Percentiles rank a stretch among this genome's conserved stretches.
Conservation (phyloP, 2,888 invertebrate genomes). For the Tanytarsus gracilentus region DNA sequence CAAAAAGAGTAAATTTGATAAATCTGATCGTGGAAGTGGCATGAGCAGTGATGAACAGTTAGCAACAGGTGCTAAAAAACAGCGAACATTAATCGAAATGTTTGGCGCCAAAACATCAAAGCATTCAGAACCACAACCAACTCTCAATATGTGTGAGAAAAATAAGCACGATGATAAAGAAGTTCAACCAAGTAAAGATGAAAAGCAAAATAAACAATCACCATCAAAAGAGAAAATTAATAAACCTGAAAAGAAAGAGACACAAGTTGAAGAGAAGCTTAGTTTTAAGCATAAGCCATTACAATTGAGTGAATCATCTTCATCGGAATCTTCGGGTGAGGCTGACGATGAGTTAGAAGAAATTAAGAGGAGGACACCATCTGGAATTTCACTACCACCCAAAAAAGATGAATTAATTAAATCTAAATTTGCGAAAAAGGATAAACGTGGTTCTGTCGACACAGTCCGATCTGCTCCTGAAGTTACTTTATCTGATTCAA, state of each 20-base stretch:
- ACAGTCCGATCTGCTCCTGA: neutral
- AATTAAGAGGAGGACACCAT: slow-evolving; percentile 11
- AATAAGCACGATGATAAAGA: slow-evolving; percentile 31
- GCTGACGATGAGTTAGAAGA: slow-evolving; percentile 58
- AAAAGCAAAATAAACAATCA: slow-evolving; percentile 35
- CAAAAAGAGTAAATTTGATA: too few relatives aligned
- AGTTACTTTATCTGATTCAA: neutral
- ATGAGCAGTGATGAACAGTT: neutral
- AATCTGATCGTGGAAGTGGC: too few relatives aligned
- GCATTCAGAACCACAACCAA: neutral
- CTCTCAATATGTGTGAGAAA: slow-evolving; percentile 31
- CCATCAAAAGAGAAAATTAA: slow-evolving; percentile 30
- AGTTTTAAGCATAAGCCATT: slow-evolving; percentile 34
- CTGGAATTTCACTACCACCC: too few relatives aligned
- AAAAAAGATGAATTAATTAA: slow-evolving; percentile 31
- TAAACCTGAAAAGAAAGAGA: slow-evolving; percentile 33
- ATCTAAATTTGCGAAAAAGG: slow-evolving; percentile 30
- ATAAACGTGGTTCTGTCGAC: neutral
- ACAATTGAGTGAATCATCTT: slow-evolving; percentile 46
- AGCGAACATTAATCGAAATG: slow-evolving; percentile 42
- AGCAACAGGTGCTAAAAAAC: slow-evolving; percentile 34
- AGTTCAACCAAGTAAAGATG: slow-evolving; percentile 35
- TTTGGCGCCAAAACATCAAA: slow-evolving; percentile 36
- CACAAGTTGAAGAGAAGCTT: slow-evolving; percentile 36
- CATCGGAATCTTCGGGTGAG: slow-evolving; percentile 56